Evolutionary conservation across 2,888 invertebrate genomes (phyloP).

Genomic region (Ormyrus thymus): DNA sequence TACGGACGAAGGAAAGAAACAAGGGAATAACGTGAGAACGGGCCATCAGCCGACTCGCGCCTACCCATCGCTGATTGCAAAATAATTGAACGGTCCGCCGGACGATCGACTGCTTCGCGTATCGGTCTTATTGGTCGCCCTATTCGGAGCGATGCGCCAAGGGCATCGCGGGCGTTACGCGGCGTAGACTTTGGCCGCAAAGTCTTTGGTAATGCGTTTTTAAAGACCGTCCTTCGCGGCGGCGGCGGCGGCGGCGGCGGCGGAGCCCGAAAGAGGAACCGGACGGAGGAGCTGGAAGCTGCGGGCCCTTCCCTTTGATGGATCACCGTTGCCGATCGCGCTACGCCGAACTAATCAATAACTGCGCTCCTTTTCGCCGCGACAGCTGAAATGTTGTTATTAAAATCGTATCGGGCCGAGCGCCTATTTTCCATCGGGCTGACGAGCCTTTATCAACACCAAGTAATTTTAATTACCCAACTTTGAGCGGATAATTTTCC

Average conservation of each 20-base stretch:
- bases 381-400: slow-evolving; percentile 7
- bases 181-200: slow-evolving; percentile 45
- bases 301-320: slow-evolving; percentile 68
- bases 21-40: slow-evolving; percentile 56
- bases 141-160: slow-evolving; percentile 4
- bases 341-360: slow-evolving; percentile 74
- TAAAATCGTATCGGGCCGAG: slow-evolving; percentile 32
- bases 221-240: slow-evolving; percentile 72
- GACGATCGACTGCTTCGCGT: slow-evolving; percentile 67
- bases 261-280: slow-evolving; percentile 57
- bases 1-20: slow-evolving; percentile 34
- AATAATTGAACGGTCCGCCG: slow-evolving; percentile 73
- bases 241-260: slow-evolving; percentile 59
- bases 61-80: slow-evolving; percentile 69
- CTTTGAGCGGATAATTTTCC: background rate
- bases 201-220: slow-evolving; percentile 72
- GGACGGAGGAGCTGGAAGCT: slow-evolving; percentile 56
- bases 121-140: slow-evolving; percentile 71
- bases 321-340: slow-evolving; percentile 72
- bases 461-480: background rate
- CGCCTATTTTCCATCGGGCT: too few relatives aligned
- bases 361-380: slow-evolving; percentile 45
- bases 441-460: background rate
- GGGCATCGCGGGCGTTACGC: background rate
- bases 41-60: slow-evolving; percentile 28